Percentiles rank a stretch among this genome's conserved stretches.
phyloP scores from a whole-genome alignment of 2,888 invertebrate genomes.

The Hypercompe scribonia region DNA sequence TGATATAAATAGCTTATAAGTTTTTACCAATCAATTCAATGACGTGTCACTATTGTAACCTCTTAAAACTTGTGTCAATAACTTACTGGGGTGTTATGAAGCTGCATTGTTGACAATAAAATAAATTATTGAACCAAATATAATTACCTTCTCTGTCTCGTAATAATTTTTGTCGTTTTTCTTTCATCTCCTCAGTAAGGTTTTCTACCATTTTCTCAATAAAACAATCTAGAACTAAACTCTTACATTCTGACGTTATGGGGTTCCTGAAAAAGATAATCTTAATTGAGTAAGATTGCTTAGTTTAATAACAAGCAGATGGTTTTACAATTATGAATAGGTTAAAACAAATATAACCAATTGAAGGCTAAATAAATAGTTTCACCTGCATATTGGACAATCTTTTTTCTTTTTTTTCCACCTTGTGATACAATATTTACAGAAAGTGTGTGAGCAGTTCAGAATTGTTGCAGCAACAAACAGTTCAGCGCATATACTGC shows the following conservation, averaged over 20 bases:
- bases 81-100: conserved; percentile 59
- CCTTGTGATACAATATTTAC: conserved; percentile 89
- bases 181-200: conserved; percentile 87
- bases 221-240: conserved; percentile 90
- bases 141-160: conserved; percentile 78
- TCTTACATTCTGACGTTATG: conserved; percentile 84
- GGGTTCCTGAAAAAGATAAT: conserved; percentile 59
- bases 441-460: conserved; percentile 92
- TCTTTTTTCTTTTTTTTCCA: conserved; percentile 90
- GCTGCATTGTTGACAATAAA: conserved; percentile 71
- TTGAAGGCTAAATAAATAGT: neutral
- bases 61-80: neutral
- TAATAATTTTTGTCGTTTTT: conserved; percentile 84
- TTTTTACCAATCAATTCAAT: conserved; percentile 36
- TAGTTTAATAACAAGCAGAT: neutral
- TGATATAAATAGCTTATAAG: neutral
- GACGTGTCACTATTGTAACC: conserved; percentile 25
- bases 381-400: conserved; percentile 90
- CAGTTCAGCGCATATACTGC: conserved; percentile 91
- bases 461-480: conserved; percentile 90
- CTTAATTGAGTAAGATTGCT: neutral
- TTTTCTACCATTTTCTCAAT: conserved; percentile 90
- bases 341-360: neutral
- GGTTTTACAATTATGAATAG: neutral
- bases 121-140: neutral